Conservation (phyloP, 2,888 invertebrate genomes). For the Drosophila colorata region DNA sequence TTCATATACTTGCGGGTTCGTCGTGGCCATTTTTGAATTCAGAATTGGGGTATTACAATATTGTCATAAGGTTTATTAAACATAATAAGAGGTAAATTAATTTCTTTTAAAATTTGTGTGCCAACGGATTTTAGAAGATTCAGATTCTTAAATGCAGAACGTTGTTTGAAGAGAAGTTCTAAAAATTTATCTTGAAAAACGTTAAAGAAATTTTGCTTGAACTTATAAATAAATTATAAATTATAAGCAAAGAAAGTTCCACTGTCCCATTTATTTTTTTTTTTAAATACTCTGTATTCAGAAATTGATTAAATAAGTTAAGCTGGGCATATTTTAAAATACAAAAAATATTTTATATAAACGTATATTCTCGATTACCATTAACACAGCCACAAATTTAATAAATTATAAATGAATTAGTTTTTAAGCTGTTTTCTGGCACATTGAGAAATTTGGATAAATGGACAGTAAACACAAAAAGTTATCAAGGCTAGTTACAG, state of each 20-base stretch:
- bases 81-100: constrained; percentile 10
- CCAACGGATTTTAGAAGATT: not conserved
- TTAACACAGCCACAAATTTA: no score
- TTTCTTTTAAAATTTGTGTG: not conserved
- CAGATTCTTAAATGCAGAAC: not conserved
- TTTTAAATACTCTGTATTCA: constrained; percentile 2
- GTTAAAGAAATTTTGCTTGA: constrained; percentile 5
- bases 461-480: no score
- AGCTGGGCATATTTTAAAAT: not conserved
- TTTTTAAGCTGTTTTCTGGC: no score
- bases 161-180: not conserved
- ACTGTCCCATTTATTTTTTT: constrained; percentile 8
- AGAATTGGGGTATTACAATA: constrained; percentile 28
- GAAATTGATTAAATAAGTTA: not conserved
- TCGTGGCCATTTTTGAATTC: constrained; percentile 44
- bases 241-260: no score
- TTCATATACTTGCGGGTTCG: constrained; percentile 32
- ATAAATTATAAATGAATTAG: no score
- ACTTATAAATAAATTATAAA: constrained; percentile 8
- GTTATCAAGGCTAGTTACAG: not conserved
- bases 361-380: no score
- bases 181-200: not conserved
- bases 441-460: no score
- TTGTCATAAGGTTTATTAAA: constrained; percentile 35
- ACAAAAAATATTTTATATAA: no score